Evolutionary conservation across 2,888 invertebrate species (phyloP).

Genomic region (Microctonus hyperodae): DNA sequence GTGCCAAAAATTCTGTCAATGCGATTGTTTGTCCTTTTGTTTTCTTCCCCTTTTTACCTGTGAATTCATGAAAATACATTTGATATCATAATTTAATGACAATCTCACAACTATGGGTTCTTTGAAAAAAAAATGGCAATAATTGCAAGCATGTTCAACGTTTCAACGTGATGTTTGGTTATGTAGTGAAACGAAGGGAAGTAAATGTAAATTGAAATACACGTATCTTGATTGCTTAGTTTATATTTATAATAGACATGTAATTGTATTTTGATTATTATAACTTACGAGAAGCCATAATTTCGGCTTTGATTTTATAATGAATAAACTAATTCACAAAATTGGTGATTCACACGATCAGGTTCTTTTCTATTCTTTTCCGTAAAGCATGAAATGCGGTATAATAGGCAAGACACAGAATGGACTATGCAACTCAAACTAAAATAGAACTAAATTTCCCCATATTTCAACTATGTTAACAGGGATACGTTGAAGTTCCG

Average conservation of each 20-base stretch:
- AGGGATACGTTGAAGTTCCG: not conserved
- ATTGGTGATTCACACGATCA: slow-evolving; percentile 44
- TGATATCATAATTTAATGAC: not conserved
- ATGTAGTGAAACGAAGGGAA: slow-evolving; percentile 43
- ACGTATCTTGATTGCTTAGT: not conserved
- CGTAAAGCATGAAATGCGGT: slow-evolving; percentile 43
- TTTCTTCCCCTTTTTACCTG: slow-evolving; percentile 87
- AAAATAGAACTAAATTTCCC: slow-evolving; percentile 32
- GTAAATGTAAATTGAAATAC: not conserved
- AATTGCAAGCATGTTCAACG: slow-evolving; percentile 51
- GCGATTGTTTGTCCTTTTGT: slow-evolving; percentile 76
- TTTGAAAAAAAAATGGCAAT: slow-evolving; percentile 36
- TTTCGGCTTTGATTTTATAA: slow-evolving; percentile 45
- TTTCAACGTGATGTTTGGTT: slow-evolving; percentile 49
- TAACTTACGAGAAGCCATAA: slow-evolving; percentile 56
- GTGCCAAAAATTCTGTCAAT: slow-evolving; percentile 82
- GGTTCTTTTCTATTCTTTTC: slow-evolving; percentile 43
- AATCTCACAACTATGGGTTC: not conserved
- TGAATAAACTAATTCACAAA: slow-evolving; percentile 45
- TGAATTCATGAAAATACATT: slow-evolving; percentile 36
- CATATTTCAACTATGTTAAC: slow-evolving; percentile 2
- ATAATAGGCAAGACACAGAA: not conserved
- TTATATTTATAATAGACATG: not conserved
- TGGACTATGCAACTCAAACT: slow-evolving; percentile 36
- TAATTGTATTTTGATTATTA: slow-evolving; percentile 7